Percentiles rank a stretch among this genome's conserved stretches.
phyloP scores from a whole-genome alignment of 2,113 vertebrate species.

The Malurus melanocephalus region DNA sequence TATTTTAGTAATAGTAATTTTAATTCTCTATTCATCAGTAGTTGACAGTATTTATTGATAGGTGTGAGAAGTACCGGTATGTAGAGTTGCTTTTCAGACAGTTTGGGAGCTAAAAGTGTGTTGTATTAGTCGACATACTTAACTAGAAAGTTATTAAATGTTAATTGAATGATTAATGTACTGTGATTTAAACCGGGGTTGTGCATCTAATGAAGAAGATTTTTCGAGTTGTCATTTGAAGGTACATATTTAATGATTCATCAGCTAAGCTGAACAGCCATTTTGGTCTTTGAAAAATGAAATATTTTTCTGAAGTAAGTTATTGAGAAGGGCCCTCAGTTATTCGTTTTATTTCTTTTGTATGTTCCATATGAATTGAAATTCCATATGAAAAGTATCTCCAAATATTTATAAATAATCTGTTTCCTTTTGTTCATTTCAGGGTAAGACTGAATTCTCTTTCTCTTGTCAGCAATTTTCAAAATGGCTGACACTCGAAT shows the following conservation, averaged over 20 bases:
- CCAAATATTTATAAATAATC: background rate
- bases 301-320: background rate
- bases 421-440: background rate
- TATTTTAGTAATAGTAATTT: background rate
- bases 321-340: background rate
- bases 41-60: background rate
- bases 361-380: background rate
- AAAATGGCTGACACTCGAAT: slow-evolving; percentile 16
- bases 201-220: background rate
- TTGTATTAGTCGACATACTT: background rate
- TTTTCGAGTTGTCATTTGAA: background rate
- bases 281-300: background rate
- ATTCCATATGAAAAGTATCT: background rate
- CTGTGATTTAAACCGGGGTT: background rate
- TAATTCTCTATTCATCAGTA: background rate
- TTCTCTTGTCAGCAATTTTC: background rate
- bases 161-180: accelerated
- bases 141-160: accelerated
- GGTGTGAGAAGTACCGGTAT: background rate
- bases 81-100: background rate
- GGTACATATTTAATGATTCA: background rate
- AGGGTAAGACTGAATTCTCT: background rate
- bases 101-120: background rate
- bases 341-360: background rate
- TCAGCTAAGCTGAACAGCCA: background rate